phyloP scores from a whole-genome alignment of 2,797 vertebrate genomes.

The Danio kyathit region DNA sequence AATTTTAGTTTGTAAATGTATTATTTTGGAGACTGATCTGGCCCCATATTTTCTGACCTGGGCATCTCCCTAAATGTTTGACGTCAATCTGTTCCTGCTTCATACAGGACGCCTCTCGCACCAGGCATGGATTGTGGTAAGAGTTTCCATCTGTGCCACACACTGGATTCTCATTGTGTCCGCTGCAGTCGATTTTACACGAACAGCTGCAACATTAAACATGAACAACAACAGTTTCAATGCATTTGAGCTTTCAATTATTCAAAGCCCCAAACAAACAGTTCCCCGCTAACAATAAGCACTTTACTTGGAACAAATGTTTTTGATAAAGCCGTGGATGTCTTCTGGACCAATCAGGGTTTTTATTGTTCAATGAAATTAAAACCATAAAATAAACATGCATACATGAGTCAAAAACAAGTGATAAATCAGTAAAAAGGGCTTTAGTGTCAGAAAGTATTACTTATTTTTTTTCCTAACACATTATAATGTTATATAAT shows the following conservation, averaged over 20 bases:
- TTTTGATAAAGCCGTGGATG: background rate
- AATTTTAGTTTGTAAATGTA: too few species aligned
- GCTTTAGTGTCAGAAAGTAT: too few species aligned
- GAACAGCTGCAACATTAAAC: constrained; percentile 85
- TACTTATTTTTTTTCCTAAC: too few species aligned
- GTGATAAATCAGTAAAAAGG: too few species aligned
- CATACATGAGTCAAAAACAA: too few species aligned
- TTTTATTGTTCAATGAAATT: too few species aligned
- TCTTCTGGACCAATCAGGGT: background rate
- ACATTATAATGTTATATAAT: too few species aligned
- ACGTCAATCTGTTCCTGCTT: constrained; percentile 97
- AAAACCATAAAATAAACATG: background rate
- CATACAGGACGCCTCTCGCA: constrained; percentile 94
- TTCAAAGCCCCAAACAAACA: background rate
- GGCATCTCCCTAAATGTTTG: constrained; percentile 93
- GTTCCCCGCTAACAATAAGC: background rate
- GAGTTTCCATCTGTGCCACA: constrained; percentile 93
- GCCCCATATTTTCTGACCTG: too few species aligned
- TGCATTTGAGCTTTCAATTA: background rate
- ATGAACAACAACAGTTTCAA: constrained; percentile 1
- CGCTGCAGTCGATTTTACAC: constrained; percentile 98
- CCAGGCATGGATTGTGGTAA: constrained; percentile 96
- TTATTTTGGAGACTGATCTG: too few species aligned
- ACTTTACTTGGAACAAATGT: background rate
- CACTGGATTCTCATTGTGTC: constrained; percentile 97